Percentiles rank a stretch among this genome's conserved stretches.
Conservation (phyloP, 2,888 invertebrate genomes). For the Arge pagana region DNA sequence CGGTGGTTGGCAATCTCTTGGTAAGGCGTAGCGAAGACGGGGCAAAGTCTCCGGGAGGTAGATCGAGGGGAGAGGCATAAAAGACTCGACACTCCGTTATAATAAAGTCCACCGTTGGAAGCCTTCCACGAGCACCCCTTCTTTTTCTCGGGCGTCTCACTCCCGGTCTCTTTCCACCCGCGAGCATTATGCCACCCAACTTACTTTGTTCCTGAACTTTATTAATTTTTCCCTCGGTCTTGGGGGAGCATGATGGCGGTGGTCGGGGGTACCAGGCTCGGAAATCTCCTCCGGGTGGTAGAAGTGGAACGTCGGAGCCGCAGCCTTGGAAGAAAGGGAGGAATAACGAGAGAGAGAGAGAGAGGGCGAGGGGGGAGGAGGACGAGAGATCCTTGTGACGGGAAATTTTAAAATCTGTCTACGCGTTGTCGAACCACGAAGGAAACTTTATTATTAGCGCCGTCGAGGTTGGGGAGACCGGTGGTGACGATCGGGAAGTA, state of each 20-base stretch:
- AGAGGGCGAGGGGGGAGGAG: constrained; percentile 24
- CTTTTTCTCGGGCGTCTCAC: constrained; percentile 24
- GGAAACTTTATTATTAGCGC: constrained; percentile 58
- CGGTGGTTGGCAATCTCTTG: too few species aligned
- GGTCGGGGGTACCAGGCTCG: constrained; percentile 7
- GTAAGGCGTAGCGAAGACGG: constrained; percentile 32
- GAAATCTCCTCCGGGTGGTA: constrained; percentile 10
- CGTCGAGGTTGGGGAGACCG: constrained; percentile 20
- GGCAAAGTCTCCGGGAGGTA: constrained; percentile 27
- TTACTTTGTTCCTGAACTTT: constrained; percentile 60
- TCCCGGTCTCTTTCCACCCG: constrained; percentile 4
- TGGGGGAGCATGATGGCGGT: constrained; percentile 42
- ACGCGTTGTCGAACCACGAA: constrained; percentile 58
- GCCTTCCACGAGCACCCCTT: constrained; percentile 39
- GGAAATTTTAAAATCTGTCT: constrained; percentile 59
- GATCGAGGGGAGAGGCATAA: constrained; percentile 40
- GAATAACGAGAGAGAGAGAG: constrained; percentile 26
- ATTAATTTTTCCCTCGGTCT: constrained; percentile 59
- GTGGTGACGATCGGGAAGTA: constrained; percentile 11
- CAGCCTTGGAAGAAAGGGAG: constrained; percentile 28
- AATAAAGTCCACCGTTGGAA: constrained; percentile 58
- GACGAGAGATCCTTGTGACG: constrained; percentile 52
- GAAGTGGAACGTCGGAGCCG: constrained; percentile 13
- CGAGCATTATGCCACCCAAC: constrained; percentile 56
- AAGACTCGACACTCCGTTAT: constrained; percentile 59